These are phyloP conservation scores for Oncopeltus fasciatus DNA, from an alignment of 1,140 invertebrate genomes.

Conservation along the genomic window DNA sequence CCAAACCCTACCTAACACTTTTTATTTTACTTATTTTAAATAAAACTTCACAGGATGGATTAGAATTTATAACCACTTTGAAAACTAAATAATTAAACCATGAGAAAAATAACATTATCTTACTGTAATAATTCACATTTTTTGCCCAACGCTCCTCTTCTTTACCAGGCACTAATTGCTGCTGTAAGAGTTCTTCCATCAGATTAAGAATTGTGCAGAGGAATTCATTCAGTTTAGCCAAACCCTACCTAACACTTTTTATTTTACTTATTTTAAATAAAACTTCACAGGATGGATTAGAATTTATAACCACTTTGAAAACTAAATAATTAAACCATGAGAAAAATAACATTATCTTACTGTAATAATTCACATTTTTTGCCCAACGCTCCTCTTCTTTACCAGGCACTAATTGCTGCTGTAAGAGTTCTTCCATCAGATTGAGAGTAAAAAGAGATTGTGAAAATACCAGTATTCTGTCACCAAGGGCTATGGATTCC, in stretches of 20 bases:
- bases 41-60: no score
- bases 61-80: no score
- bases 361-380: conserved; percentile 77
- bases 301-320: no score
- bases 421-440: conserved; percentile 91
- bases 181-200: conserved; percentile 88
- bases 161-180: conserved; percentile 54
- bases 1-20: no score
- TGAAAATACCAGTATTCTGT: conserved; percentile 90
- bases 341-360: conserved; percentile 39
- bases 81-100: no score
- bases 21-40: no score
- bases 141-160: conserved; percentile 64
- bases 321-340: no score
- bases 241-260: no score
- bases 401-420: conserved; percentile 58
- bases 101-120: conserved; percentile 29
- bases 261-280: no score
- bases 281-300: no score
- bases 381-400: conserved; percentile 60
- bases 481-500: conserved; percentile 71
- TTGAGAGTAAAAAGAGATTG: conserved; percentile 91
- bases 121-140: conserved; percentile 83
- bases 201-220: conserved; percentile 92
- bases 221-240: no score